Base-by-base conservation (phyloP, 1,140 invertebrate genomes). In the Aplysia californica region DNA sequence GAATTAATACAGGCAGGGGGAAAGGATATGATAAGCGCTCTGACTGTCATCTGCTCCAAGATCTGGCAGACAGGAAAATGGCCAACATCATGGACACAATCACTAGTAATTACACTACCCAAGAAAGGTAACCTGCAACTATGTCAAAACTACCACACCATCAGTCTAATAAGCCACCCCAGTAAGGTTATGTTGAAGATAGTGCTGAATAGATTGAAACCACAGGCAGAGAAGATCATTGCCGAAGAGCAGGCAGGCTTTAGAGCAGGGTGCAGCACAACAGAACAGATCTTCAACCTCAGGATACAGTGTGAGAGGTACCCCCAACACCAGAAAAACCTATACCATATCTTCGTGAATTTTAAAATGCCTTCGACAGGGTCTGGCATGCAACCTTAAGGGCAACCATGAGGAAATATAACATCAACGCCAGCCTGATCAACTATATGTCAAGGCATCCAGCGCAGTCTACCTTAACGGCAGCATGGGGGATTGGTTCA, bases 201-300 rank as follows among this genome's bases (percentile, higher is more conserved):
- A 65, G 69, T 81, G n/a, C 50, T 79, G 1, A 74, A 77, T 35
- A 26, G 73, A 55, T 41, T 79, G 38, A 50, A 61, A 70, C 39
- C 66, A 0, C 58, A 71, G 33, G 71, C 76, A n/a, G n/a, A n/a
- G n/a, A n/a, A n/a, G n/a, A n/a, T n/a, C n/a, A n/a, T n/a, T n/a
- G n/a, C n/a, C 31, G 70, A 78, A 64, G 69, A 73, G 41, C 74
- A 75, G 55, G 41, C 66, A 61, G 73, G 41, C 4, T 75, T 58
- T 73, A 68, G 61, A 56, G 39, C 59, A 55, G 75, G 41, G 33
- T 38, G 75, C 41, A 75, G 74, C n/a, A n/a, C n/a, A 33, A 81
- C 70, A 77, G 77, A 77, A 59, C 66, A 77, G 72, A 79, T 81
- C 18, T 81, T 76, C 78, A 81, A 81, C 64, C 29, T 75, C 3